phyloP scores from a whole-genome alignment of 2,888 invertebrate species.

The Mythimna vitellina region DNA sequence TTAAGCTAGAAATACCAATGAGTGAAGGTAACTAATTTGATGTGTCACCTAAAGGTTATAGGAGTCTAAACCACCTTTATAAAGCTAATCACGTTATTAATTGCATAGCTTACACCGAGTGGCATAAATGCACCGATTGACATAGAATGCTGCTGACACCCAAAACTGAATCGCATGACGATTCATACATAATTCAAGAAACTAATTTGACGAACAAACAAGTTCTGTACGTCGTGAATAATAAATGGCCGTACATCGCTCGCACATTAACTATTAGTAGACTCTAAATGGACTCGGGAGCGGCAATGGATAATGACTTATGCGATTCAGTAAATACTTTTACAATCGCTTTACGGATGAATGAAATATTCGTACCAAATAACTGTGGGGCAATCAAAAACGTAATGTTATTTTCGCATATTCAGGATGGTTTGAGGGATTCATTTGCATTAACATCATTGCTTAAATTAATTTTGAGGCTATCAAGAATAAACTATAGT shows the following conservation, averaged over 20 bases:
- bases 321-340: slow-evolving; percentile 30
- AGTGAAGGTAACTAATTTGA: neutral
- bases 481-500: neutral
- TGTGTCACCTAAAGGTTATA: neutral
- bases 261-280: slow-evolving; percentile 55
- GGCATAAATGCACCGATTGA: slow-evolving; percentile 6
- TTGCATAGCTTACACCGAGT: neutral
- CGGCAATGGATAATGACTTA: slow-evolving; percentile 44
- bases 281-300: slow-evolving; percentile 40
- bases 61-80: neutral
- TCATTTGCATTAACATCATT: slow-evolving; percentile 4
- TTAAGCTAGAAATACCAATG: neutral
- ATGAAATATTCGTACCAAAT: slow-evolving; percentile 7
- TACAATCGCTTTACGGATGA: slow-evolving; percentile 22
- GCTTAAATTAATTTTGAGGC: neutral
- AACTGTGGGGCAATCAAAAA: slow-evolving; percentile 4
- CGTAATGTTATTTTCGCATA: slow-evolving; percentile 5
- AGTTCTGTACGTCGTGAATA: slow-evolving; percentile 46
- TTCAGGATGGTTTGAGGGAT: slow-evolving; percentile 1
- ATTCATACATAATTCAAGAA: slow-evolving; percentile 46
- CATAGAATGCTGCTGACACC: slow-evolving; percentile 29
- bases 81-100: slow-evolving; percentile 11
- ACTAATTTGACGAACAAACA: slow-evolving; percentile 41
- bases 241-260: slow-evolving; percentile 49
- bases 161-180: slow-evolving; percentile 20